These are phyloP conservation scores for Cecidostiba fungosa DNA, from an alignment of 2,888 invertebrate species.

Conservation along the genomic window DNA sequence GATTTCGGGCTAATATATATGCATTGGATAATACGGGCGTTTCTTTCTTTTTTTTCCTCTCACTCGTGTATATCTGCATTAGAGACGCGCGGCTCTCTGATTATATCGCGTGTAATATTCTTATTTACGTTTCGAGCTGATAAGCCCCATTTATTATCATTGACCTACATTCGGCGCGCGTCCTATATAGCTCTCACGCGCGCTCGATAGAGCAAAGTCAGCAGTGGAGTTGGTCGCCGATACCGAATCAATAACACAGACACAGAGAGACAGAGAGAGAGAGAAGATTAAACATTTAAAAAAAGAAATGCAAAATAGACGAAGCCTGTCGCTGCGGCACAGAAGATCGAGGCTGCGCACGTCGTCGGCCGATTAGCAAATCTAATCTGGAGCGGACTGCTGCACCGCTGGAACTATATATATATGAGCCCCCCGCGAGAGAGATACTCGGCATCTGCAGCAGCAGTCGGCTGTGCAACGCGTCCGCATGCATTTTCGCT, in stretches of 20 bases:
- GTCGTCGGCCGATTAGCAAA: constrained; percentile 43
- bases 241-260: neutral
- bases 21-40: neutral
- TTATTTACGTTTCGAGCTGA: constrained; percentile 3
- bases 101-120: constrained; percentile 8
- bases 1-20: too few species aligned
- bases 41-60: neutral
- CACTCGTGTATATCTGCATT: too few species aligned
- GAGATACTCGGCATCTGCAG: constrained; percentile 24
- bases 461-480: neutral
- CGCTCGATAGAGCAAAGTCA: neutral
- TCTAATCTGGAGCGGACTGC: constrained; percentile 36
- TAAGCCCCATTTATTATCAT: constrained; percentile 1
- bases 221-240: neutral
- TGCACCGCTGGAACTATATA: neutral
- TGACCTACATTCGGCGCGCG: constrained; percentile 2
- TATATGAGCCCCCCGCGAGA: neutral
- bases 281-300: neutral
- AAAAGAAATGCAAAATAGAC: neutral
- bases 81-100: too few species aligned
- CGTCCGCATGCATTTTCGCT: constrained; percentile 54
- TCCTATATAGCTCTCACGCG: neutral
- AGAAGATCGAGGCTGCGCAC: neutral
- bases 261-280: neutral
- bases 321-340: neutral